Conservation (phyloP, 2,888 invertebrate genomes). For the Epinotia nisella region DNA sequence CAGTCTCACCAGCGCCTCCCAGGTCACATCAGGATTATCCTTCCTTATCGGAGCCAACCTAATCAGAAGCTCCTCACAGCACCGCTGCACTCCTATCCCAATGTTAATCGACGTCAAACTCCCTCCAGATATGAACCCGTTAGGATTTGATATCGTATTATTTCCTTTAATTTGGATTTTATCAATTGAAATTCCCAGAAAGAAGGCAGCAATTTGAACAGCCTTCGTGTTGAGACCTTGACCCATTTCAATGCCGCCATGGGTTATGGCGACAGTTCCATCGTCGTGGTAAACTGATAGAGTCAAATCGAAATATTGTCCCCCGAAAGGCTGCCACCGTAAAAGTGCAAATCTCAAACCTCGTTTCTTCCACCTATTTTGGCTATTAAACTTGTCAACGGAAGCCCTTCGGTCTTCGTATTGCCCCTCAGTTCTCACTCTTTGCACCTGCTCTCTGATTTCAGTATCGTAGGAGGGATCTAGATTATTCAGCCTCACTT, state of each 20-base stretch:
- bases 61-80: slow-evolving; percentile 75
- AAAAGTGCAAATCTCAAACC: slow-evolving; percentile 86
- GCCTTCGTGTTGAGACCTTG: slow-evolving; percentile 90
- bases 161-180: slow-evolving; percentile 87
- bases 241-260: slow-evolving; percentile 87
- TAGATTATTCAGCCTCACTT: slow-evolving; percentile 80
- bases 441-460: slow-evolving; percentile 72
- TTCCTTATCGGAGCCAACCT: slow-evolving; percentile 77
- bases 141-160: slow-evolving; percentile 86
- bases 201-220: slow-evolving; percentile 87
- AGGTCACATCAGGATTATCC: slow-evolving; percentile 73
- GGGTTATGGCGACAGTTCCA: slow-evolving; percentile 86
- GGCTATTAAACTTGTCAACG: slow-evolving; percentile 79
- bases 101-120: slow-evolving; percentile 87
- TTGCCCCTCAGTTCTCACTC: slow-evolving; percentile 77
- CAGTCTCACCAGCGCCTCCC: slow-evolving; percentile 79
- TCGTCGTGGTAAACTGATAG: slow-evolving; percentile 85
- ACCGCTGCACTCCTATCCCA: slow-evolving; percentile 80
- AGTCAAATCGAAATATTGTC: slow-evolving; percentile 70
- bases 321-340: slow-evolving; percentile 78
- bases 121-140: slow-evolving; percentile 86
- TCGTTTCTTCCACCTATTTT: slow-evolving; percentile 89
- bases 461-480: slow-evolving; percentile 46
- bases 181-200: slow-evolving; percentile 85
- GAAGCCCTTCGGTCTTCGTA: slow-evolving; percentile 73